Base-by-base conservation (phyloP, 2,113 vertebrate genomes). In the Oxygymnocypris stewartii region DNA sequence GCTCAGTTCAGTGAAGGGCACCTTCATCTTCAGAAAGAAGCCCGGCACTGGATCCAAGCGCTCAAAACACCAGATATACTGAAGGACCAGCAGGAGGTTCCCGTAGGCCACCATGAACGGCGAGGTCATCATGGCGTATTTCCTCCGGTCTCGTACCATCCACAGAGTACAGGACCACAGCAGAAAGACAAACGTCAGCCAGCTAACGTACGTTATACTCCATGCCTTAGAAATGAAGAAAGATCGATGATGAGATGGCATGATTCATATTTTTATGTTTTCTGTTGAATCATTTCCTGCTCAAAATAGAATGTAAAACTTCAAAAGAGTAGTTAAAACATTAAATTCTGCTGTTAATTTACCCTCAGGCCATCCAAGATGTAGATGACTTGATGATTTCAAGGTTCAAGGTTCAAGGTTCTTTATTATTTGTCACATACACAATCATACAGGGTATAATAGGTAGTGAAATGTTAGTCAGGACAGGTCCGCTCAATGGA, bases 191-290 rank as follows among this genome's bases (percentile, higher is more conserved):
- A 99, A 99, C 2, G 98, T 99, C 90, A 98, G 88, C 98, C 98
- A 99, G 93, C 97, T 98, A 90, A 99, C 96, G n/a, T 99, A 99
- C 0, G 98, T 99, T 92, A 99, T 99, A 91, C 98, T 99, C 98
- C 98, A 99, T 0, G 96, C 97, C 98, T 99, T 89, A 40, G 44
- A 25, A 11, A 87, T 23, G 8, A 82, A 85, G 49, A 61, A 51
- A 51, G 82, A 85, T 28, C 3, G 7, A 4, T 20, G 16, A 2
- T 2, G 18, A 71, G 10, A 74, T 12, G 37, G 0, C 69, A 40
- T 73, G 69, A 2, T 23, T 10, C 1, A 71, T 63, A 25, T 11
- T 63, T 63, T 63, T 4, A 61, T 25, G 20, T 4, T 23, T 59
- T 23, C 7, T 1, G 18, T 23, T 25, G 2, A 69, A 35, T 18